Base-by-base conservation (phyloP, 2,797 vertebrate genomes). In the Cichlasoma orientale region DNA sequence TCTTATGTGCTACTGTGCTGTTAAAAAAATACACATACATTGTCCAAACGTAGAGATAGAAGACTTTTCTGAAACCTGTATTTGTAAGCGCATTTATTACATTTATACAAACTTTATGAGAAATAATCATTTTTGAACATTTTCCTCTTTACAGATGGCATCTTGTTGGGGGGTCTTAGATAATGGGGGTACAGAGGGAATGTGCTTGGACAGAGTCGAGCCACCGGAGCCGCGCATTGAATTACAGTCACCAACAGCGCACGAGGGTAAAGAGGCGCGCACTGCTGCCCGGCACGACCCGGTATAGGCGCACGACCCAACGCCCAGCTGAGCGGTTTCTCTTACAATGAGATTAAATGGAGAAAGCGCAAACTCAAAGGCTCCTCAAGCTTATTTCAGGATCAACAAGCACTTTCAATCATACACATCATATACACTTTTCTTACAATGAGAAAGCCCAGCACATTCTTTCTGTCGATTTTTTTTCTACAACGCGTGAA, bases 181-280 rank as follows among this genome's bases (percentile, higher is more conserved):
- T 33, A 33, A 33, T 33, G 8, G 33, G 72, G 72, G 75, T 27
- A 79, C 41, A 78, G 74, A 74, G 90, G 88, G 90, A 95, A 94
- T 88, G 90, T 92, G 93, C 90, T 87, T 90, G 88, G 90, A 92
- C 90, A 86, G 91, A 93, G 90, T 90, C 85, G 90, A 92, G 90
- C 87, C 88, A 83, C 87, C 82, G 86, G 89, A 84, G 77, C 76
- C 23, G 80, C 83, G 93, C 92, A 92, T 93, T 94, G 93, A 95
- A 93, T 91, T 90, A 92, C 93, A 91, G 88, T 89, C 89, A 79
- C 89, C 81, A 89, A 89, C 90, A 90, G 87, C 84, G 89, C 88
- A 82, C 85, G 80, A 91, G 85, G 83, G 86, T 86, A 38, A 53
- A 50, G 80, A 36, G 23, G 38, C 31, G 33, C 16, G 2, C 66